Conservation (phyloP, 1,140 invertebrate genomes). For the Papilio dardanus region DNA sequence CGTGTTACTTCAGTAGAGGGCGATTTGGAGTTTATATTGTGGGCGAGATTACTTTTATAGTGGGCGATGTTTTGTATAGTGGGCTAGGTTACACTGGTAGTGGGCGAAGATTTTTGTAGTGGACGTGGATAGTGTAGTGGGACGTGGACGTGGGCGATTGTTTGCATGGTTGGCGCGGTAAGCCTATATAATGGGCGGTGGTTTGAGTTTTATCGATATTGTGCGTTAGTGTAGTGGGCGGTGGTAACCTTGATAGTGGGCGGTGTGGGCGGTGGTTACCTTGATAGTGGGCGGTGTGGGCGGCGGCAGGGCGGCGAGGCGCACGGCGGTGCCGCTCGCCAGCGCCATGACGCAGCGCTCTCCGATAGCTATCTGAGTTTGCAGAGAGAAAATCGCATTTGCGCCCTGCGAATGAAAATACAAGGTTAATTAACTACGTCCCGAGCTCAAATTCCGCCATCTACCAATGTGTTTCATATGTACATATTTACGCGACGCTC, state of each 20-base stretch:
- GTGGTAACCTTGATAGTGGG: constrained; percentile 43
- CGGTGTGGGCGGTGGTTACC: constrained; percentile 75
- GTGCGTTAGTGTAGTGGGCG: background rate
- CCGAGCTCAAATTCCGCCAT: too few species aligned
- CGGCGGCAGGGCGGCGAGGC: constrained; percentile 88
- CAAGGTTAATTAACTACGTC: too few species aligned
- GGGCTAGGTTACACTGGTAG: too few species aligned
- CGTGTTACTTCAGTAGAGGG: constrained; percentile 44
- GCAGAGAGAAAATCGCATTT: constrained; percentile 69
- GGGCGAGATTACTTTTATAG: constrained; percentile 67
- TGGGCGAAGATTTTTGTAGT: background rate
- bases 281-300: constrained; percentile 67
- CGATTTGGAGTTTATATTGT: constrained; percentile 43
- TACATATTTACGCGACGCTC: too few species aligned
- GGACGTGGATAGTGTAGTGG: background rate
- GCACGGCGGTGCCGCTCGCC: constrained; percentile 94
- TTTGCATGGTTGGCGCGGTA: too few species aligned
- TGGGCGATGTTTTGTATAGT: background rate
- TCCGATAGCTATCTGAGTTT: constrained; percentile 93
- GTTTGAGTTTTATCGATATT: background rate
- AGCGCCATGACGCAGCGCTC: constrained; percentile 93
- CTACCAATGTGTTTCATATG: too few species aligned
- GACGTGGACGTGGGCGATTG: too few species aligned
- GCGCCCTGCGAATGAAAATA: constrained; percentile 57
- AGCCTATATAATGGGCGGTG: too few species aligned